phyloP scores from a whole-genome alignment of 2,113 vertebrate genomes.

The Carettochelys insculpta region DNA sequence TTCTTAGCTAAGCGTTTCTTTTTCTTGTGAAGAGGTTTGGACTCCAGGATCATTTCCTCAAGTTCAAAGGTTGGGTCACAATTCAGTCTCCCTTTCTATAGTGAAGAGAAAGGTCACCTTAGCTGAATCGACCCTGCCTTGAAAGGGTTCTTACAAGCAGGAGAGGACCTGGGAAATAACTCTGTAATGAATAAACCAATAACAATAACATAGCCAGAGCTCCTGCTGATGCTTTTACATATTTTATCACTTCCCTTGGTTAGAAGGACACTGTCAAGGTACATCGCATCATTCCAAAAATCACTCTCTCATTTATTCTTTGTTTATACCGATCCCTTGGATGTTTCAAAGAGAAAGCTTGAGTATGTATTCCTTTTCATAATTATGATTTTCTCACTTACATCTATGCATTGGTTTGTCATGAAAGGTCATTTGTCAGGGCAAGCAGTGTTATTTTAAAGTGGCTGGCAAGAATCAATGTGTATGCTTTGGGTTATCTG shows the following conservation, averaged over 20 bases:
- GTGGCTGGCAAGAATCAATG: not conserved
- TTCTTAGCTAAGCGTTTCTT: constrained; percentile 94
- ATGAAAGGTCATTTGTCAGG: not conserved
- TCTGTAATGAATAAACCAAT: not conserved
- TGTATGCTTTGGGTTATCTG: not conserved
- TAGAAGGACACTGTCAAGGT: not conserved
- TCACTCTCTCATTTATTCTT: not conserved
- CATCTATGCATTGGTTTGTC: not conserved
- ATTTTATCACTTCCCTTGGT: not conserved
- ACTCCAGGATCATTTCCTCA: constrained; percentile 99
- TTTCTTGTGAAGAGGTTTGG: constrained; percentile 98
- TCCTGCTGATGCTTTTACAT: not conserved
- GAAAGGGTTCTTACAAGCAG: not conserved
- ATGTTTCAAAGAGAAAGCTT: not conserved
- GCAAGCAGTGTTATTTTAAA: not conserved
- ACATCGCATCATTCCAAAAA: not conserved
- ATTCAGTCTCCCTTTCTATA: constrained; percentile 91
- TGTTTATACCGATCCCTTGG: not conserved
- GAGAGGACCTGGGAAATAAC: not conserved
- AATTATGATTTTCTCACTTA: not conserved
- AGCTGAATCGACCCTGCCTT: not conserved
- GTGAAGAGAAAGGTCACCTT: not conserved
- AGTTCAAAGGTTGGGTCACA: constrained; percentile 97
- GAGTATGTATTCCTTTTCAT: not conserved
- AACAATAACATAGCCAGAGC: not conserved